Percentiles rank a stretch among this genome's conserved stretches.
Conservation (phyloP, 2,797 vertebrate genomes). For the Chromis chromis region DNA sequence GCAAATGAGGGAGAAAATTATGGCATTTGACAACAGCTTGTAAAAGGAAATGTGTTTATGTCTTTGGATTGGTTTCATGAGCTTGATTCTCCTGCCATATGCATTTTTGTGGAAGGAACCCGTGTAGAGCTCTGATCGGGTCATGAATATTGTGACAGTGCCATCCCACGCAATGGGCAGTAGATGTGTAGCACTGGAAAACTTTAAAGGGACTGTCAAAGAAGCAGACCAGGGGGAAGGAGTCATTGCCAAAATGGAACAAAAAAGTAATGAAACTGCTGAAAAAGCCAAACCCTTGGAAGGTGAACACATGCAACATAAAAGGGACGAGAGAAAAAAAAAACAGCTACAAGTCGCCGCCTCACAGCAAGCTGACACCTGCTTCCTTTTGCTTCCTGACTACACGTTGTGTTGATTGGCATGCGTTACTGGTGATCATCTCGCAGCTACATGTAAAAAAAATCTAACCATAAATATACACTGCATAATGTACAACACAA, state of each 20-base stretch:
- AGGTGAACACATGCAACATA: neutral
- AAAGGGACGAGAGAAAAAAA: neutral
- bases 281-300: neutral
- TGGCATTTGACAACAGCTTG: neutral
- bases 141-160: neutral
- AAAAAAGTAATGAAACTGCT: neutral
- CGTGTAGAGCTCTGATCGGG: slow-evolving; percentile 3
- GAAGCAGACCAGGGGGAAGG: neutral
- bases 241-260: neutral
- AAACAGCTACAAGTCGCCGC: neutral
- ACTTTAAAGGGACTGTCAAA: neutral
- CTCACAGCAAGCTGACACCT: neutral
- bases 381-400: neutral
- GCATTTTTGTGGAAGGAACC: slow-evolving; percentile 3
- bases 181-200: neutral
- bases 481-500: neutral
- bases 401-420: neutral
- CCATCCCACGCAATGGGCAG: neutral
- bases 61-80: neutral
- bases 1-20: slow-evolving; percentile 19
- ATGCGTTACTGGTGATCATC: neutral
- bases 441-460: neutral
- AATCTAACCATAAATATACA: too few relatives aligned
- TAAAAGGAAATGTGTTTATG: slow-evolving; percentile 22
- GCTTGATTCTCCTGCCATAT: neutral